A percentile compares a stretch with the other conserved stretches of the same genome.
These are phyloP conservation scores for Sinelater perroti DNA, from an alignment of 2,888 invertebrate species.

Conservation along the genomic window DNA sequence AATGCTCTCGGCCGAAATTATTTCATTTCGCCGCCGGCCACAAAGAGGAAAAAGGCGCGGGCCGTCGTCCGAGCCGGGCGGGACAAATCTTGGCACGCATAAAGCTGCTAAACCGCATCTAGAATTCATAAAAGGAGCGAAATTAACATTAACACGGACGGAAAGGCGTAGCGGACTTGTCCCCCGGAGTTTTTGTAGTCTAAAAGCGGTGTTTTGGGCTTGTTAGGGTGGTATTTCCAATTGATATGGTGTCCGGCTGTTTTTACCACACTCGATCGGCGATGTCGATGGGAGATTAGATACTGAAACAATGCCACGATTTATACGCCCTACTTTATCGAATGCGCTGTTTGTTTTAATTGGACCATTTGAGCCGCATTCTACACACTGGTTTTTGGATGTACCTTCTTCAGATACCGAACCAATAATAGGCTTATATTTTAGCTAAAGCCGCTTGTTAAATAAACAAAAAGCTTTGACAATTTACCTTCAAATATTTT, in stretches of 20 bases:
- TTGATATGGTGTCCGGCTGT: constrained; percentile 55
- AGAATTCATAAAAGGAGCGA: constrained; percentile 27
- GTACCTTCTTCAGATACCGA: constrained; percentile 3
- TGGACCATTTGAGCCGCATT: constrained; percentile 51
- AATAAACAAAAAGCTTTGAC: too few relatives aligned
- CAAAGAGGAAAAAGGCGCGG: background rate
- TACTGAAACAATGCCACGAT: constrained; percentile 59
- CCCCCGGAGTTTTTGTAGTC: constrained; percentile 28
- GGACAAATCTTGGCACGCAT: constrained; percentile 10
- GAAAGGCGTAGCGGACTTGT: constrained; percentile 22
- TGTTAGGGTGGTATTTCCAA: constrained; percentile 58
- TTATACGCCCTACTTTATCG: constrained; percentile 59
- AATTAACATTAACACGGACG: constrained; percentile 35
- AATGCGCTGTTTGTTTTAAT: constrained; percentile 53
- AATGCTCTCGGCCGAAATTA: background rate
- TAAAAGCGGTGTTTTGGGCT: constrained; percentile 49
- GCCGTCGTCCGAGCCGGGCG: too few relatives aligned
- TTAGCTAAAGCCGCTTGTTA: too few relatives aligned
- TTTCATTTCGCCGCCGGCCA: background rate
- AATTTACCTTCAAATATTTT: too few relatives aligned
- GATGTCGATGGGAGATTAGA: constrained; percentile 60
- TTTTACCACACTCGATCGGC: constrained; percentile 54
- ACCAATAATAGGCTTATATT: background rate
- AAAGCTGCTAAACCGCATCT: constrained; percentile 23
- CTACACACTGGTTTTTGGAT: constrained; percentile 34